Evolutionary conservation across 1,140 invertebrate genomes (phyloP).

Genomic region (Lucilia cuprina): DNA sequence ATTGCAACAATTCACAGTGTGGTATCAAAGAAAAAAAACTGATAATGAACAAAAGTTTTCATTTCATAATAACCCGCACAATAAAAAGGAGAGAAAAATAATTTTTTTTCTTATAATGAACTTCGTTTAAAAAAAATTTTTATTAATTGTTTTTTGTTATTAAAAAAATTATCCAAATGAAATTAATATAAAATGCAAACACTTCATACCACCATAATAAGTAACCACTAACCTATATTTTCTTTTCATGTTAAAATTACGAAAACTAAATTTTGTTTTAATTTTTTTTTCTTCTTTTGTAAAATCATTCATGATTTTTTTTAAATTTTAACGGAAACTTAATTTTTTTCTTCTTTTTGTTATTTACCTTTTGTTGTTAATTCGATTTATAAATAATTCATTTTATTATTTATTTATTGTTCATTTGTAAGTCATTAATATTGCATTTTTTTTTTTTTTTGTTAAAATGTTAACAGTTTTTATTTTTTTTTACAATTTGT

Average conservation of each 20-base stretch:
- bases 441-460: background rate
- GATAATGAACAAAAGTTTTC: too few species aligned
- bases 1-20: too few species aligned
- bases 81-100: too few species aligned
- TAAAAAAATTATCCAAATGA: too few species aligned
- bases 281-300: background rate
- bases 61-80: too few species aligned
- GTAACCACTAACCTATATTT: background rate
- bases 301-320: background rate
- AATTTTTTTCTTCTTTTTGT: background rate
- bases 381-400: slow-evolving; percentile 10
- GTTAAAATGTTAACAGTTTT: background rate
- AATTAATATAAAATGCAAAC: too few species aligned
- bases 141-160: too few species aligned
- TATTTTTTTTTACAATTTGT: background rate
- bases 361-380: background rate
- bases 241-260: background rate
- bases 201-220: too few species aligned
- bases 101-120: too few species aligned
- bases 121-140: too few species aligned
- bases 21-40: too few species aligned
- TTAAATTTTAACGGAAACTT: background rate
- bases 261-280: too few species aligned
- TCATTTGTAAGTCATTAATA: background rate
- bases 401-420: background rate